Conservation (phyloP, 2,113 vertebrate species). For the Bubo bubo region DNA sequence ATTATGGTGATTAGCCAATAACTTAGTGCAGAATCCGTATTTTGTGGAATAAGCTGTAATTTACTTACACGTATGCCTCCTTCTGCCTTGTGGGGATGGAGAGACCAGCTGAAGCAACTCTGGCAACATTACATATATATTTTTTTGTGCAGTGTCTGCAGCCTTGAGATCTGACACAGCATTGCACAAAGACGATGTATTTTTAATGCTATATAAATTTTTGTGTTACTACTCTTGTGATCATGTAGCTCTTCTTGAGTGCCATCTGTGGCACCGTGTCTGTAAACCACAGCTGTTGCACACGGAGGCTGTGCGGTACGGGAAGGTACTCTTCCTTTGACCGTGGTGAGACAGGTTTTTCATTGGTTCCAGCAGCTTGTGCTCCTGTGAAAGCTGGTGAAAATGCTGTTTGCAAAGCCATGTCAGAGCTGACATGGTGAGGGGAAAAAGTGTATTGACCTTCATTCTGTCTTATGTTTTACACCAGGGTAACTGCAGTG, state of each 20-base stretch:
- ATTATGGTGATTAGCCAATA: background rate
- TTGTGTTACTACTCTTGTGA: background rate
- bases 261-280: background rate
- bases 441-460: background rate
- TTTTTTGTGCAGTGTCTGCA: background rate
- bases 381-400: background rate
- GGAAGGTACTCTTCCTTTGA: no score
- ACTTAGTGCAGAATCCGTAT: no score
- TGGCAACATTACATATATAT: accelerated
- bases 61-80: no score
- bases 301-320: accelerated
- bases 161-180: background rate
- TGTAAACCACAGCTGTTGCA: background rate
- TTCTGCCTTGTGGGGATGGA: background rate
- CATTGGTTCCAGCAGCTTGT: background rate
- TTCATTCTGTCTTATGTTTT: background rate
- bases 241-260: background rate
- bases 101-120: background rate
- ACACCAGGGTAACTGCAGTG: background rate
- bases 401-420: background rate
- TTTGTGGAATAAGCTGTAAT: background rate
- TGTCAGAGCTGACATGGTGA: background rate
- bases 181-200: background rate
- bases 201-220: background rate
- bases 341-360: background rate